Base-by-base conservation (phyloP, 2,797 vertebrate species). In the Chiloscyllium punctatum region DNA sequence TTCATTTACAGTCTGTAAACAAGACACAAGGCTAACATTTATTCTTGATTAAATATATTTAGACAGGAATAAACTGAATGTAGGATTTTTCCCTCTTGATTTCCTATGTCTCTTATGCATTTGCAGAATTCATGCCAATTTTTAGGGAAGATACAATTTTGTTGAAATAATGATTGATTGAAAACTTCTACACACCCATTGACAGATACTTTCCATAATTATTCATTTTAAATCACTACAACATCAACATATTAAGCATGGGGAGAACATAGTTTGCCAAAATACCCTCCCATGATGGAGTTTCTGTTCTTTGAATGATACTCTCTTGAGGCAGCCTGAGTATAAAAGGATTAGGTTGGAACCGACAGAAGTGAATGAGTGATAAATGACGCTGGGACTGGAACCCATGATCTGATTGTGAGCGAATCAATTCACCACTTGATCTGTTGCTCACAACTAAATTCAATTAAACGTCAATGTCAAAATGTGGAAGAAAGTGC, bases 401-500 rank as follows among this genome's bases (percentile, higher is more conserved):
- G 62, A 94, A 94, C 91, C 30, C 66, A 71, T 94, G 88, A n/a
- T 30, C 57, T 66, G 53, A 84, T 42, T 84, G 53, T 51, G 53
- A 53, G 57, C 13, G 15, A 62, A 90, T 11, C 7, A 94, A 66
- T 69, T 94, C 42, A 94, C 91, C 91, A 94, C 62, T 71, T 94
- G 66, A 37, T 71, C 91, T 94, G 91, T 71, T 66, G 21, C 53
- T 94, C 62, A 94, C n/a, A 71, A 42, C 91, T 91, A 94, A 94
- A 94, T 71, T 94, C 37, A 94, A 94, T 71, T 94, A 94, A 94
- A 94, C 11, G 1, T 69, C 37, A 94, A 94, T 94, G 48, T 94
- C 37, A 94, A 13, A 68, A 71, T 72, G 92, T 51, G 42, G 42
- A 94, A 16, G 66, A 51, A 72, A 69, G 68, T 69, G 69, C 37